Evolutionary conservation across 2,113 vertebrate species (phyloP), one percentile per base, ranked within the genome.

Genomic region (Tetrax tetrax): DNA sequence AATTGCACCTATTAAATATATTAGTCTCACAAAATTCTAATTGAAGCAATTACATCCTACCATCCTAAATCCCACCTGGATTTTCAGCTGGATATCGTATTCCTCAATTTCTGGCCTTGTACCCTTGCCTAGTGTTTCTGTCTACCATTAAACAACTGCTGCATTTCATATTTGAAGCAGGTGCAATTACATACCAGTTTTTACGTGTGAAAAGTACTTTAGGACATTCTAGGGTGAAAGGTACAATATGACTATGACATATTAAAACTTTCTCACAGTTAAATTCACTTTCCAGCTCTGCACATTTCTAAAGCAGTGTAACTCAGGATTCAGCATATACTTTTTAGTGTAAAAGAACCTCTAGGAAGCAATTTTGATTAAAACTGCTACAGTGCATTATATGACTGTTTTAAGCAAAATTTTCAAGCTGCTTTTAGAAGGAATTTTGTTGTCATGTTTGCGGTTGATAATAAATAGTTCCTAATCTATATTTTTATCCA

Each of bases 21-120:
- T 91, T 95, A 95, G 91, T 95, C 94, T 95, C 91, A 95, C 87
- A 95, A 96, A 96, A 96, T 96, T 97, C 96, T 96, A 96, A 97
- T 95, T 95, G 93, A 96, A 92, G 91, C 89, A 92, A 91, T 96
- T 97, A 96, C 83, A 96, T 96, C 94, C 87, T 89, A 61, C 93
- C 94, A 95, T 96, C 94, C 84, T 76, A 96, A 97, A 96, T 96
- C 95, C 95, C 96, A 96, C 87, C 89, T 97, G 95, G 93, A 96
- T 96, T 96, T 96, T 95, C 83, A 96, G 89, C 70, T 96, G 95
- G 95, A 93, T 96, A 96, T 94, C 93, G 94, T 87, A 83, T 94
- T 96, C 95, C 95, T 94, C 86, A 85, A 84, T 96, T 95, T 95
- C 95, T 96, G 94, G 93, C 96, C 94, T 85, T 3, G 18, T 94